A percentile compares a stretch with the other conserved stretches of the same genome.
phyloP scores from a whole-genome alignment of 2,113 vertebrate genomes.

The Embiotoca jacksoni region DNA sequence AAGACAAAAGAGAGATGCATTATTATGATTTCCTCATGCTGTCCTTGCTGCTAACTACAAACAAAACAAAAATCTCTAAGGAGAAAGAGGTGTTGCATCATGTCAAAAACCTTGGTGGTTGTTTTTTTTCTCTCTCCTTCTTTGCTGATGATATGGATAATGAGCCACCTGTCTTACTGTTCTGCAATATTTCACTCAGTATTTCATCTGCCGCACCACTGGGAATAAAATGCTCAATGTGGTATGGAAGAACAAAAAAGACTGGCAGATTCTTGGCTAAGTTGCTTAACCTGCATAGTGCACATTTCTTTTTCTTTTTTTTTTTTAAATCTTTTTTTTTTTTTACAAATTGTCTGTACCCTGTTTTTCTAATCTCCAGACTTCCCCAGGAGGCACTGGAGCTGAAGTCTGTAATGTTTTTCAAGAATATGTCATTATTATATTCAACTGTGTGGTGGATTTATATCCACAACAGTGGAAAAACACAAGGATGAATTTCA shows the following conservation, averaged over 20 bases:
- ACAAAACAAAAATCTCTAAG: conserved; percentile 46
- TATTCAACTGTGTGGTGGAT: not conserved
- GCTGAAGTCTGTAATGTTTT: conserved; percentile 17
- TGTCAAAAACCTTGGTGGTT: conserved; percentile 53
- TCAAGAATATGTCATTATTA: conserved; percentile 28
- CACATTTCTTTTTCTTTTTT: conserved; percentile 3
- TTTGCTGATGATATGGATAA: conserved; percentile 76
- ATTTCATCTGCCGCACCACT: conserved; percentile 59
- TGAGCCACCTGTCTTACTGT: conserved; percentile 78
- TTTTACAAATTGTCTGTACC: conserved; percentile 26
- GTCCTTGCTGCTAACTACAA: conserved; percentile 65
- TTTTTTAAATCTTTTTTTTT: conserved; percentile 3
- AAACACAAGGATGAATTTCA: conserved; percentile 1
- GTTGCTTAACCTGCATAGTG: conserved; percentile 24
- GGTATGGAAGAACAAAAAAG: conserved; percentile 41
- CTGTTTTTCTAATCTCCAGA: conserved; percentile 41
- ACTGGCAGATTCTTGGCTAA: conserved; percentile 43
- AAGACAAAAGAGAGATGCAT: conserved; percentile 38
- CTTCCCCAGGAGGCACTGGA: not conserved
- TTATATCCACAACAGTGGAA: not conserved
- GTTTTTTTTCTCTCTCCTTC: conserved; percentile 46
- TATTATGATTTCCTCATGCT: conserved; percentile 51
- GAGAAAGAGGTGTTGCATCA: conserved; percentile 57
- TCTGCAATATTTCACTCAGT: conserved; percentile 66
- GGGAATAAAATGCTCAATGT: conserved; percentile 58